Conservation (phyloP, 1,140 invertebrate species). For the Theocolax elegans region DNA sequence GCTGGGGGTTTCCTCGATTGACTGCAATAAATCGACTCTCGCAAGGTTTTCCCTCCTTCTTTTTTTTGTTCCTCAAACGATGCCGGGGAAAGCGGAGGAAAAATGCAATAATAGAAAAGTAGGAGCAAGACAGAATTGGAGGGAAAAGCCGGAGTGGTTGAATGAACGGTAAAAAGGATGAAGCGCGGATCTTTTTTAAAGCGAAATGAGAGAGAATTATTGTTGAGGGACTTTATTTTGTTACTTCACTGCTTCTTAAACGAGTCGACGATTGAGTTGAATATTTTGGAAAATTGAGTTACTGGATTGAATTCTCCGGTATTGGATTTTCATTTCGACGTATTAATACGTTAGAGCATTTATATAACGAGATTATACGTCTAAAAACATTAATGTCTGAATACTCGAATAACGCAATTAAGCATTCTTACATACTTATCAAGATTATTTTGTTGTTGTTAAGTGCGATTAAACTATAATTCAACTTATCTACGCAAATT, state of each 20-base stretch:
- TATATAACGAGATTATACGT: no score
- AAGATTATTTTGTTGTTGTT: no score
- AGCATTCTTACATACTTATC: no score
- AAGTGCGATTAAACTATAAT: no score
- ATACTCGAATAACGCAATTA: no score
- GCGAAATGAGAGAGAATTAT: constrained; percentile 11
- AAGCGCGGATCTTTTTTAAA: constrained; percentile 7
- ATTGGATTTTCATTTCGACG: no score
- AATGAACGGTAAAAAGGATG: neutral
- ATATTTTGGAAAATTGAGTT: no score
- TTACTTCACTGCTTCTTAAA: neutral
- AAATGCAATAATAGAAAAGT: constrained; percentile 31
- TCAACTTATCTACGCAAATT: no score
- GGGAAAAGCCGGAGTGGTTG: neutral
- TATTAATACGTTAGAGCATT: no score
- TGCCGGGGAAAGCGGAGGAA: constrained; percentile 2
- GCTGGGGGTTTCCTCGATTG: constrained; percentile 1
- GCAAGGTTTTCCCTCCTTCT: neutral
- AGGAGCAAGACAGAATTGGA: neutral
- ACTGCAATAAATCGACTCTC: constrained; percentile 38
- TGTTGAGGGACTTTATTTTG: constrained; percentile 6
- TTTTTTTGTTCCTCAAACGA: constrained; percentile 8
- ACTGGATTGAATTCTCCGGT: no score
- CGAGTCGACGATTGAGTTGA: no score
- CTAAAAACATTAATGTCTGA: no score